A percentile compares a stretch with the other conserved stretches of the same genome.
These are phyloP conservation scores for Neodiprion fabricii DNA, from an alignment of 1,140 invertebrate species.

Conservation along the genomic window DNA sequence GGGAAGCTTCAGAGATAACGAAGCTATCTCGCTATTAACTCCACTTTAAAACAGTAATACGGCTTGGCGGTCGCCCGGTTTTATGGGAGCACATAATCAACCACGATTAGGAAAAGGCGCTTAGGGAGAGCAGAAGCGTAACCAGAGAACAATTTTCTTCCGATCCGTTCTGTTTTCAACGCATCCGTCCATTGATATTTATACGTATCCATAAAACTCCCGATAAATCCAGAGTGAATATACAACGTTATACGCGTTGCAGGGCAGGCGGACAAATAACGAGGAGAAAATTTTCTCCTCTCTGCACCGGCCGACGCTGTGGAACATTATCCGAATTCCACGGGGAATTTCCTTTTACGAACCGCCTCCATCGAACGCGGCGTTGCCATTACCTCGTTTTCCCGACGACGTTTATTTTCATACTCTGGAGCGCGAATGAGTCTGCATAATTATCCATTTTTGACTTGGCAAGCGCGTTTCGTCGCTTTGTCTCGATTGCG, in stretches of 20 bases:
- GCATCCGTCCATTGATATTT: background rate
- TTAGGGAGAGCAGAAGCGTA: background rate
- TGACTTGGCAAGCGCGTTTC: background rate
- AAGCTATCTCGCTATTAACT: background rate
- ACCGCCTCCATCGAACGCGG: background rate
- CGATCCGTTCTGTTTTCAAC: background rate
- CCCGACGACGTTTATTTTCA: background rate
- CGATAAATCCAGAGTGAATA: background rate
- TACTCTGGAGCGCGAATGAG: background rate
- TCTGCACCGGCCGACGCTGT: background rate
- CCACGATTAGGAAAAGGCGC: background rate
- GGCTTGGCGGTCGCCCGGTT: background rate
- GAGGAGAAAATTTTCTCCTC: background rate
- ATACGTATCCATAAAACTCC: background rate
- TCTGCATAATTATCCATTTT: background rate
- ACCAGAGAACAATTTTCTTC: background rate
- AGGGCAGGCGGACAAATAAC: background rate
- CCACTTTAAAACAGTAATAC: background rate
- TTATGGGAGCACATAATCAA: background rate
- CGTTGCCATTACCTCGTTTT: background rate
- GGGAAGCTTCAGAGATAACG: background rate
- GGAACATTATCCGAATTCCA: background rate
- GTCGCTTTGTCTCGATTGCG: too few relatives aligned
- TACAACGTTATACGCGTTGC: background rate
- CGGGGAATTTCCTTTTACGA: background rate